Conservation (phyloP, 1,140 invertebrate species). For the Dendroctonus valens region DNA sequence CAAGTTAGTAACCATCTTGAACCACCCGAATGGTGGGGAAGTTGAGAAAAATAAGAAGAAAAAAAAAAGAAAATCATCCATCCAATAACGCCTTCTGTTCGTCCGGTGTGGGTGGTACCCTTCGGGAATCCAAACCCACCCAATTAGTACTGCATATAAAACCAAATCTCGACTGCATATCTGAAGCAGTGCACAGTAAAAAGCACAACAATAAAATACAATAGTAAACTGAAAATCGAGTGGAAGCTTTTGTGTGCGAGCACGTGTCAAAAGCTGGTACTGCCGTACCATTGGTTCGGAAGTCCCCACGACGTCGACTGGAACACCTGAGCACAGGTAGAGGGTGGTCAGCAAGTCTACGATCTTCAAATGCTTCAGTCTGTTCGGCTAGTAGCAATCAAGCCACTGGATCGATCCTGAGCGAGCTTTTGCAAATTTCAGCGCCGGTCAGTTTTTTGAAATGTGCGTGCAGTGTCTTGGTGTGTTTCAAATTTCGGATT, state of each 20-base stretch:
- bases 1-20: conserved; percentile 10
- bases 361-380: conserved; percentile 13
- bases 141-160: conserved; percentile 28
- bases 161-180: conserved; percentile 20
- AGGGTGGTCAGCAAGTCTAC: conserved; percentile 25
- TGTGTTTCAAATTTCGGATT: neutral
- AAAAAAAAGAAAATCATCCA: conserved; percentile 11
- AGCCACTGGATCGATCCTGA: neutral
- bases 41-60: conserved; percentile 3
- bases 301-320: conserved; percentile 7
- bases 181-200: conserved; percentile 16
- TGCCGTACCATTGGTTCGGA: conserved; percentile 3
- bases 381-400: conserved; percentile 9
- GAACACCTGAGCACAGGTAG: conserved; percentile 26
- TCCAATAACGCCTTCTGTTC: conserved; percentile 12
- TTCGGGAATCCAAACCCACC: conserved; percentile 16
- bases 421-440: conserved; percentile 4
- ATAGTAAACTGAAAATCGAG: conserved; percentile 15
- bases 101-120: conserved; percentile 17
- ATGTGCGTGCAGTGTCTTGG: conserved; percentile 6
- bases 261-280: conserved; percentile 20
- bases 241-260: conserved; percentile 13
- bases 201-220: conserved; percentile 21
- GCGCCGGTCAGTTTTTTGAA: neutral
- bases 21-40: neutral